Percentiles rank a stretch among this genome's conserved stretches.
These are phyloP conservation scores for Cercopithecus mona DNA, from an alignment of 2,113 vertebrate species.

Conservation along the genomic window DNA sequence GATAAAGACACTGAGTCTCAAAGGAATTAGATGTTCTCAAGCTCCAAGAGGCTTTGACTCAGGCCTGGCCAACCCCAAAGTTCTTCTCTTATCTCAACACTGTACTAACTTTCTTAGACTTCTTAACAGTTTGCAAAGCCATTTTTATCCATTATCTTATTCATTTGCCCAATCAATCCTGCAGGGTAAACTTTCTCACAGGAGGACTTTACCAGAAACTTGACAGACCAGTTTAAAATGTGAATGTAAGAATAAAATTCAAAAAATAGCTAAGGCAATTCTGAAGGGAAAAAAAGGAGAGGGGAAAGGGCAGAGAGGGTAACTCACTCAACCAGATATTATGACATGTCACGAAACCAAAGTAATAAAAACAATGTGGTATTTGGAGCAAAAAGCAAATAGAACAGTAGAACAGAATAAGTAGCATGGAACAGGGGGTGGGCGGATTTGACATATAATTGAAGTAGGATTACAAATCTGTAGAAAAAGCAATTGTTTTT, in stretches of 20 bases:
- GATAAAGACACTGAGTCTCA: neutral
- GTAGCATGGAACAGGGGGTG: too few relatives aligned
- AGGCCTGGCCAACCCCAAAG: neutral
- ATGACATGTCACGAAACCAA: neutral
- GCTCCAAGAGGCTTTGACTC: neutral
- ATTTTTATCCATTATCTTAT: neutral
- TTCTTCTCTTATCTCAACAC: neutral
- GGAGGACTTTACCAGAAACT: neutral
- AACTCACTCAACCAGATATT: neutral
- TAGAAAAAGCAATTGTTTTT: neutral
- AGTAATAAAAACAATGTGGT: neutral
- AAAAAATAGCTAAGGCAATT: constrained; percentile 2
- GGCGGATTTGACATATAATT: neutral
- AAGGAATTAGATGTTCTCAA: neutral
- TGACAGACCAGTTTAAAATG: constrained; percentile 1
- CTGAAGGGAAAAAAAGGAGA: neutral
- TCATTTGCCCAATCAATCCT: neutral
- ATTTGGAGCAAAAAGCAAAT: neutral
- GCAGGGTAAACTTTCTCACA: neutral
- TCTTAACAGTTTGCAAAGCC: neutral
- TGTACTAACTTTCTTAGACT: neutral
- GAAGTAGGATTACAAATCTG: neutral
- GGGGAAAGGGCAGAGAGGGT: neutral
- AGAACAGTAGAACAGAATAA: neutral
- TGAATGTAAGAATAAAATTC: neutral